These are phyloP conservation scores for Drosophila teissieri DNA, from an alignment of 1,140 invertebrate genomes.

Conservation along the genomic window DNA sequence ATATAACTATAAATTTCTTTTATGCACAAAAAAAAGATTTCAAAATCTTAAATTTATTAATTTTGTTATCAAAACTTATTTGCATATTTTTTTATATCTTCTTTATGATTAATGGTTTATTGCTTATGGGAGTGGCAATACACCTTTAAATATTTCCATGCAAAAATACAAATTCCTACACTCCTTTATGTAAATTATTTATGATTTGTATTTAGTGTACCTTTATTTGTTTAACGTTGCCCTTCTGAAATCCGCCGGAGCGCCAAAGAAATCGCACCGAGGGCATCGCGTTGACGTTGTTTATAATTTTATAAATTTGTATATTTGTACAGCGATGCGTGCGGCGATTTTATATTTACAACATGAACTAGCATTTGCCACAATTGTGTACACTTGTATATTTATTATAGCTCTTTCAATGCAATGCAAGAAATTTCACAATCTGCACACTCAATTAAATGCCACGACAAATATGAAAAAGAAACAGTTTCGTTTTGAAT, in stretches of 20 bases:
- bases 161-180: neutral
- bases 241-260: constrained; percentile 60
- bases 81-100: no score
- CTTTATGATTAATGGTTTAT: no score
- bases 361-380: constrained; percentile 14
- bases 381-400: constrained; percentile 9
- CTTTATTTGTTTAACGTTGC: constrained; percentile 57
- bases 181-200: neutral
- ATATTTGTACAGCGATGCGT: constrained; percentile 33
- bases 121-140: no score
- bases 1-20: no score
- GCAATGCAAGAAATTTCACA: constrained; percentile 54
- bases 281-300: constrained; percentile 50
- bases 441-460: constrained; percentile 40
- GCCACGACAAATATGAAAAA: constrained; percentile 34
- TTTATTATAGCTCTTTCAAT: constrained; percentile 42
- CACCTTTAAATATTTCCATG: neutral
- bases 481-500: constrained; percentile 36
- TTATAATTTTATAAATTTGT: constrained; percentile 19
- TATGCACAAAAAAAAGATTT: no score
- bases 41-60: no score
- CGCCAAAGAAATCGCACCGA: constrained; percentile 70
- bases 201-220: constrained; percentile 26
- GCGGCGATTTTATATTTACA: constrained; percentile 36
- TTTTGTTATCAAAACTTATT: no score